A percentile compares a stretch with the other conserved stretches of the same genome.
phyloP scores from a whole-genome alignment of 2,113 vertebrate genomes.

The Galbula dea region DNA sequence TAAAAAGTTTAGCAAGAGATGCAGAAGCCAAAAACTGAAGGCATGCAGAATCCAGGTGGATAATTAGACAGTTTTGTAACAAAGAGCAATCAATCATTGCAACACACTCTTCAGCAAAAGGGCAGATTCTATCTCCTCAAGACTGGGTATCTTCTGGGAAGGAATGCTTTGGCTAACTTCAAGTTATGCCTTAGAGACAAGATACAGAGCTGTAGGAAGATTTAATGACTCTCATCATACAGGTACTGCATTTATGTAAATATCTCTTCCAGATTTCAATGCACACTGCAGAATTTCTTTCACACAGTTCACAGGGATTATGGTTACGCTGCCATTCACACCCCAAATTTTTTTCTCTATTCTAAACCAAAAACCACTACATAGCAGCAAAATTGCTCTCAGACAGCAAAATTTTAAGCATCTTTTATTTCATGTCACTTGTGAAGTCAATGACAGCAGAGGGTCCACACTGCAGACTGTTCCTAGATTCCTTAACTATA shows the following conservation, averaged over 20 bases:
- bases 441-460: neutral
- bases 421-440: neutral
- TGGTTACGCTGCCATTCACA: neutral
- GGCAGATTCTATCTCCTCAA: neutral
- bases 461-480: neutral
- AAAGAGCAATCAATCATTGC: neutral
- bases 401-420: neutral
- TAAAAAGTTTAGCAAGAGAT: neutral
- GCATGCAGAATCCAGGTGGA: neutral
- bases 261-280: neutral
- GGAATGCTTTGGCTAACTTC: neutral
- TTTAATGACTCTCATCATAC: neutral
- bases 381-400: neutral
- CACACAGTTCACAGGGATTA: neutral
- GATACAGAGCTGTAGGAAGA: neutral
- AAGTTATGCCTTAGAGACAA: neutral
- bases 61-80: neutral
- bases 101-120: neutral
- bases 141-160: neutral
- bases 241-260: neutral
- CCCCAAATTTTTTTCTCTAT: neutral
- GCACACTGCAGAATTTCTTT: neutral
- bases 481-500: neutral
- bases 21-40: neutral
- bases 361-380: neutral